Evolutionary conservation across 2,797 vertebrate species (phyloP).

Genomic region (Gallirallus australis): DNA sequence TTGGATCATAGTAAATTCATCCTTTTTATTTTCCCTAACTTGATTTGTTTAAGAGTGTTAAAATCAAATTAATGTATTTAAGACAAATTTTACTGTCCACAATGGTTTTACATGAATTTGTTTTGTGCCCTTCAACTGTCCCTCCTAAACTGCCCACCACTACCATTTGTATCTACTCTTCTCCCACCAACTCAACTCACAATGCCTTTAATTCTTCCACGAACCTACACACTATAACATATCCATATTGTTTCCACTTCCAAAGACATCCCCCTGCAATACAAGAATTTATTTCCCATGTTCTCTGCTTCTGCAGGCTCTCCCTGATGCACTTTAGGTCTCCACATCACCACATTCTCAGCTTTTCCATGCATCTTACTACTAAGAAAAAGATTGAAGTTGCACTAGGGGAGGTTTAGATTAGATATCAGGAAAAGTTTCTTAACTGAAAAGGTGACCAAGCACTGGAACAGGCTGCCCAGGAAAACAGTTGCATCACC

Average conservation of each 20-base stretch:
- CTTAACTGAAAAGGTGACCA: too few species aligned
- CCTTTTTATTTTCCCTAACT: not conserved
- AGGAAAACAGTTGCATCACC: too few species aligned
- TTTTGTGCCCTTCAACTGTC: not conserved
- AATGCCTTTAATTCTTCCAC: not conserved
- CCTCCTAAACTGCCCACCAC: fast-evolving
- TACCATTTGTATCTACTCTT: not conserved
- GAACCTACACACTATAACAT: not conserved
- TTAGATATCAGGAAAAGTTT: too few species aligned
- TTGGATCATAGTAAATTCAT: not conserved
- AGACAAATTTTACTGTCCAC: not conserved
- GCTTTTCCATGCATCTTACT: not conserved
- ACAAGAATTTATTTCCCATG: fast-evolving
- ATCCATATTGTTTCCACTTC: not conserved
- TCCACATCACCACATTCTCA: not conserved
- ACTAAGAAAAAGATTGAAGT: too few species aligned
- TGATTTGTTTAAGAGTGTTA: not conserved
- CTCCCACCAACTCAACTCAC: not conserved
- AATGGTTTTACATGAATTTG: not conserved
- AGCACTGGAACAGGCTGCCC: too few species aligned
- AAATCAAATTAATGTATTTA: not conserved
- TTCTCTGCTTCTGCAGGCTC: not conserved
- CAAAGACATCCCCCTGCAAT: not conserved
- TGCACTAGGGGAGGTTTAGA: too few species aligned
- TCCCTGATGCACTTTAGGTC: not conserved